Evolutionary conservation across 2,113 vertebrate genomes (phyloP).

Genomic region (Helogale parvula): DNA sequence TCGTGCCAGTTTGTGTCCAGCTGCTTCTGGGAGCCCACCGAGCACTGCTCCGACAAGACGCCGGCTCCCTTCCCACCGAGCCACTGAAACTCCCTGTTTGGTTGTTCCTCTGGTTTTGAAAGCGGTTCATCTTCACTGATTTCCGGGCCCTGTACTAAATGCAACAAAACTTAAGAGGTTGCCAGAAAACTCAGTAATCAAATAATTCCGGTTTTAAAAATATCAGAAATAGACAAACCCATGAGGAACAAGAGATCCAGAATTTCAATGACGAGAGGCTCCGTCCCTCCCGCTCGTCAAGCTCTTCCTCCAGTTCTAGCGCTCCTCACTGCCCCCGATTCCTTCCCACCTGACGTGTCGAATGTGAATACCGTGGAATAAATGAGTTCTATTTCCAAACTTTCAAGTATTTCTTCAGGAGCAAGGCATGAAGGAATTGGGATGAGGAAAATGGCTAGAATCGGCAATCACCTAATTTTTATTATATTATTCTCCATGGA

Average conservation of each 20-base stretch:
- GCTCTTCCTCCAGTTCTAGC: neutral
- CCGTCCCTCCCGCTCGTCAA: neutral
- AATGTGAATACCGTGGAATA: neutral
- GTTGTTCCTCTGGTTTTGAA: neutral
- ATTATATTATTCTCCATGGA: neutral
- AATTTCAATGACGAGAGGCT: neutral
- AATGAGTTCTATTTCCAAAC: neutral
- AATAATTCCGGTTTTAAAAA: neutral
- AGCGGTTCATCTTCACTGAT: neutral
- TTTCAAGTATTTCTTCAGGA: slow-evolving; percentile 9
- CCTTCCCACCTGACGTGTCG: neutral
- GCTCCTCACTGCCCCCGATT: neutral
- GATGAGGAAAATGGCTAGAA: neutral
- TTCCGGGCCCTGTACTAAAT: neutral
- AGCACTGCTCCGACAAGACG: rapidly evolving
- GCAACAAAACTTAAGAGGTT: neutral
- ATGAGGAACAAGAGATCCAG: neutral
- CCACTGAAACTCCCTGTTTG: neutral
- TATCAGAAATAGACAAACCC: neutral
- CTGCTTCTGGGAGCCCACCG: neutral
- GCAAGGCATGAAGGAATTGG: neutral
- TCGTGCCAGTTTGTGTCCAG: rapidly evolving
- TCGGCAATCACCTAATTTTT: neutral
- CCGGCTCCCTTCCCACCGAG: neutral
- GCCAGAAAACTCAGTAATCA: neutral